Base-by-base conservation (phyloP, 1,140 invertebrate genomes). In the Rhagoletis pomonella region DNA sequence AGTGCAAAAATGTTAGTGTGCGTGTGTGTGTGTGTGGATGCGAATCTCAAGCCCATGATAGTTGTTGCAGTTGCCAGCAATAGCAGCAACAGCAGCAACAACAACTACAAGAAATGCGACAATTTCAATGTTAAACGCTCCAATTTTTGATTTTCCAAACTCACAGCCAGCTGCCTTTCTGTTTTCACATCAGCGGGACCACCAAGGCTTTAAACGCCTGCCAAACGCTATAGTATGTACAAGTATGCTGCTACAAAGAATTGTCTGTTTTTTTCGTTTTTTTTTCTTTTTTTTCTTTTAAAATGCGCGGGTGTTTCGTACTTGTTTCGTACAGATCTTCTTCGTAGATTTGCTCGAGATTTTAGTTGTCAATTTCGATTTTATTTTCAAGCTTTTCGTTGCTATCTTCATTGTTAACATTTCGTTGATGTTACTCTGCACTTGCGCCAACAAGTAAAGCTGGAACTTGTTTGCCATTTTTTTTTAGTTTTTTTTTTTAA, bases 71-170 rank as follows among this genome's bases (percentile, higher is more conserved):
- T 5, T 67, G 7, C n/a, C 64, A 6, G 0, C 29, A 29, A 29
- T 29, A 55, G 10, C 50, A 55, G 50, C 50, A 55, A 17, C 47
- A 12, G 42, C 69, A 69, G 1, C 29, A 69, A 69, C 9, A 69
- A 29, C 19, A 67, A 67, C 65, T 39, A 67, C 39, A 42, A 6
- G 39, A 5, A 29, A n/a, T 10, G 42, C 39, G 1, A 9, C 44
- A 55, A 5, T 81, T 73, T 81, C 47, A 81, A 81, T 55, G 73
- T 81, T 81, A 55, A 81, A 55, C 19, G 50, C 73, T 81, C 73
- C 44, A 81, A 81, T 81, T 81, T 81, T 81, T 81, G 73, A 81
- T 81, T 81, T 81, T 5, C 47, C 73, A 81, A 55, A 81, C 17
- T 55, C n/a, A 47, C n/a, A n/a, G 17, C 7, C n/a, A n/a, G 17